Evolutionary conservation across 2,888 invertebrate species (phyloP), one percentile per base, ranked within the genome.

Genomic region (Amphipoea oculea): DNA sequence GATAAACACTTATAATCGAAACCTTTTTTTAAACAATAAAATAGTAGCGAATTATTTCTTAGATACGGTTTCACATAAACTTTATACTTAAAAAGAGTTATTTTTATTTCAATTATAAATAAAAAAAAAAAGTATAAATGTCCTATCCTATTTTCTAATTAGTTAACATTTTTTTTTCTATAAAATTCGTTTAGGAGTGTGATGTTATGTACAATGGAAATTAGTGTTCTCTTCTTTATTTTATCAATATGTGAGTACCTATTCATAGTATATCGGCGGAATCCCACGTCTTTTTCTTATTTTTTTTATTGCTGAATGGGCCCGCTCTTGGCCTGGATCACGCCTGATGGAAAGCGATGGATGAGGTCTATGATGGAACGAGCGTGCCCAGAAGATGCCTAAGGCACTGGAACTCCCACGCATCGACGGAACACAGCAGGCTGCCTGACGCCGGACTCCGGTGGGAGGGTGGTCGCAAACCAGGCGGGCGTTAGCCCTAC

Each of bases 191-290:
- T 12, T 40, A 20, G 14, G 1, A 42, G 6, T 42, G 42, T 68
- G 42, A 62, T 20, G 40, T 42, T 60, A 4, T 0, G 5, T 42
- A 74, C 7, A 17, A 81, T 83, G 81, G 66, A 42, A 20, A 36
- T 36, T 36, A 20, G 14, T 60, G 40, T 42, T n/a, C 20, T 20
- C 4, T 12, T 60, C 2, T 12, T 42, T 4, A n/a, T 60, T 12
- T 60, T 60, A n/a, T n/a, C 6, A 7, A 20, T n/a, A n/a, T 6
- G 71, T 71, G 17, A 71, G 71, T 60, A 57, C 9, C 3, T 23
- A 57, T 11, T 51, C 20, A 11, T 29, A 5, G 0, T 48, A 29
- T 17, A 40, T 51, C 11, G 11, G 9, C 20, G 1, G 63, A 63
- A 3, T 29, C 29, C 29, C 29, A 51, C 51, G 6, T 17, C 51